Evolutionary conservation across 2,113 vertebrate genomes (phyloP).

Genomic region (Podiceps cristatus): DNA sequence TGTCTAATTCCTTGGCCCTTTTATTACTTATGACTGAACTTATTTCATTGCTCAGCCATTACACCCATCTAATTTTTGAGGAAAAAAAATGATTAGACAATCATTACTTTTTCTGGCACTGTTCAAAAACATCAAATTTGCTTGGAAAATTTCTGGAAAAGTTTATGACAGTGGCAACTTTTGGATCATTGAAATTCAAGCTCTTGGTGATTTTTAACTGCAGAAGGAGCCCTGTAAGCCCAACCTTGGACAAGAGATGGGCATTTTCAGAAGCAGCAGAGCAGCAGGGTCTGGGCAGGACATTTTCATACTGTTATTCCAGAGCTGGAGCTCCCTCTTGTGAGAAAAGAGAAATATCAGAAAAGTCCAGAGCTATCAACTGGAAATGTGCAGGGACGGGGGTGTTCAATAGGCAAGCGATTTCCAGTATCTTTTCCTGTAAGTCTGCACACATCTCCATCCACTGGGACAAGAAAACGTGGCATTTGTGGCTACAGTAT

Average conservation of each 20-base stretch:
- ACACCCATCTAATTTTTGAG: neutral
- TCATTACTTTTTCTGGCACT: neutral
- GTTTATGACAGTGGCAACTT: neutral
- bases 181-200: neutral
- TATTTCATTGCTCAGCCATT: neutral
- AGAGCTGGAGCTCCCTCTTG: slow-evolving; percentile 68
- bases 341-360: slow-evolving; percentile 28
- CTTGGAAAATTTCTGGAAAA: neutral
- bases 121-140: neutral
- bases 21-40: neutral
- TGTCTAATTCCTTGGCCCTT: neutral
- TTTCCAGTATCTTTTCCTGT: neutral
- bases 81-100: neutral
- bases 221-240: neutral
- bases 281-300: neutral
- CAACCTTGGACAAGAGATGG: neutral
- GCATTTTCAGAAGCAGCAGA: neutral
- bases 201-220: neutral
- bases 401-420: neutral
- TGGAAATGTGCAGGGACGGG: neutral
- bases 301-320: accelerated
- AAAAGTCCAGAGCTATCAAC: neutral
- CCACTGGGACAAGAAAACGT: neutral
- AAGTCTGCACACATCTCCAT: neutral
- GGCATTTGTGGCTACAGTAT: neutral